phyloP scores from a whole-genome alignment of 2,888 invertebrate genomes.

The Cheilosia urbana region DNA sequence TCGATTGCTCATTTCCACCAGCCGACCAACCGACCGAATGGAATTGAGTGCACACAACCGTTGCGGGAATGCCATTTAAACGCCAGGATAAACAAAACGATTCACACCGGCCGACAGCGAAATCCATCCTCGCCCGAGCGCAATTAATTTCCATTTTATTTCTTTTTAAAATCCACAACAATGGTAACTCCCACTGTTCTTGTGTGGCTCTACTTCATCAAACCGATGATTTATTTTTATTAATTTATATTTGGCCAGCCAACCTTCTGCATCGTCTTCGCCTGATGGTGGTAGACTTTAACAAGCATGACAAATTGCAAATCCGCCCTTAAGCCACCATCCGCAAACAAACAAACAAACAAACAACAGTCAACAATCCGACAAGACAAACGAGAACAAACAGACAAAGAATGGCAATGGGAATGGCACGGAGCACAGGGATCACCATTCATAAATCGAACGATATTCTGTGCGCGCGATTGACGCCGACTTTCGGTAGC shows the following conservation, averaged over 20 bases:
- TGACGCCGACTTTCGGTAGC: slow-evolving; percentile 73
- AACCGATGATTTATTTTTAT: slow-evolving; percentile 74
- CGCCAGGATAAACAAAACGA: slow-evolving; percentile 74
- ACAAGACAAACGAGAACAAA: slow-evolving; percentile 65
- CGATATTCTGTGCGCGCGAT: slow-evolving; percentile 41
- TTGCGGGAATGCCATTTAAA: slow-evolving; percentile 66
- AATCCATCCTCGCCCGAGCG: slow-evolving; percentile 67
- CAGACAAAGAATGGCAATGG: slow-evolving; percentile 53
- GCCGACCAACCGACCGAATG: not conserved
- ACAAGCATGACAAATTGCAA: slow-evolving; percentile 76
- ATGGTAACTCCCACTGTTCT: slow-evolving; percentile 75
- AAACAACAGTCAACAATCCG: slow-evolving; percentile 52
- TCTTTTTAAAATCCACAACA: slow-evolving; percentile 75
- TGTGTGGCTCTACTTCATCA: slow-evolving; percentile 73
- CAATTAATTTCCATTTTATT: slow-evolving; percentile 74
- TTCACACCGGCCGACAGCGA: slow-evolving; percentile 74
- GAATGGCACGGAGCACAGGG: slow-evolving; percentile 17
- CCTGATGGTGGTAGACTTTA: slow-evolving; percentile 52
- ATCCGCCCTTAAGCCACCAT: slow-evolving; percentile 73
- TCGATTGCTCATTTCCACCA: slow-evolving; percentile 58
- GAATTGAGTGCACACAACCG: slow-evolving; percentile 53
- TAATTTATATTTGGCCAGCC: slow-evolving; percentile 68
- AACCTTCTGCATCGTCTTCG: slow-evolving; percentile 43
- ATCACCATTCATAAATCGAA: slow-evolving; percentile 70
- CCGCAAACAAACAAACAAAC: slow-evolving; percentile 35